These are phyloP conservation scores for Aplochiton taeniatus DNA, from an alignment of 2,797 vertebrate genomes.

Conservation along the genomic window DNA sequence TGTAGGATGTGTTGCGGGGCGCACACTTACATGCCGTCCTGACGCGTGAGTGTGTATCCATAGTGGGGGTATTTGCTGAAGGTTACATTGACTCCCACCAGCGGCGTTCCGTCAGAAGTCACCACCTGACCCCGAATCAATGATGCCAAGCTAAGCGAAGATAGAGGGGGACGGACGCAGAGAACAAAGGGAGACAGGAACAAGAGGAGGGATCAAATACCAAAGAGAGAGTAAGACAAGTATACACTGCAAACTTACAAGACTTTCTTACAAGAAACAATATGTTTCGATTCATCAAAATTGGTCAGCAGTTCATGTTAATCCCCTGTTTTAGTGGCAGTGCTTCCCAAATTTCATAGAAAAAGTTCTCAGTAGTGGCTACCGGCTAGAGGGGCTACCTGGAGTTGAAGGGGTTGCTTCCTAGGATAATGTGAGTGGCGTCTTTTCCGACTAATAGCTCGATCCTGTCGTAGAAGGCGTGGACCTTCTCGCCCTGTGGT, in stretches of 20 bases:
- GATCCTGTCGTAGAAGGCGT: slow-evolving; percentile 95
- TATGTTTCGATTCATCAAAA: no score
- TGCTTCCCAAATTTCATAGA: background rate
- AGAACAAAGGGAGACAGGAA: background rate
- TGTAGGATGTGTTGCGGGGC: background rate
- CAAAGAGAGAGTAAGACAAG: no score
- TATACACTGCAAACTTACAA: no score
- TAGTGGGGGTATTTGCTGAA: slow-evolving; percentile 88
- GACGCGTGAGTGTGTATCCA: slow-evolving; percentile 87
- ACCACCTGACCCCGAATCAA: slow-evolving; percentile 88
- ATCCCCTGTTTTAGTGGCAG: background rate
- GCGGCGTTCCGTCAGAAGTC: slow-evolving; percentile 85
- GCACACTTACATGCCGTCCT: slow-evolving; percentile 87
- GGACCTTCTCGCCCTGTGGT: slow-evolving; percentile 76
- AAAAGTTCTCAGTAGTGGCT: background rate
- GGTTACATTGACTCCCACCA: slow-evolving; percentile 88
- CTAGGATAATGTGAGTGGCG: slow-evolving; percentile 93
- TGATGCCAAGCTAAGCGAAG: slow-evolving; percentile 79
- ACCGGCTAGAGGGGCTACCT: slow-evolving; percentile 70
- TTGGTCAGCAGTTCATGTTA: background rate
- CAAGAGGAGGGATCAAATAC: background rate
- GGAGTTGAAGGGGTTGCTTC: slow-evolving; percentile 95
- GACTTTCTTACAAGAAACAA: no score
- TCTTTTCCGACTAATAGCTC: slow-evolving; percentile 94
- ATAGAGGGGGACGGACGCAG: background rate